Evolutionary conservation across 2,797 vertebrate genomes (phyloP).

Genomic region (Poliocrania exsul): DNA sequence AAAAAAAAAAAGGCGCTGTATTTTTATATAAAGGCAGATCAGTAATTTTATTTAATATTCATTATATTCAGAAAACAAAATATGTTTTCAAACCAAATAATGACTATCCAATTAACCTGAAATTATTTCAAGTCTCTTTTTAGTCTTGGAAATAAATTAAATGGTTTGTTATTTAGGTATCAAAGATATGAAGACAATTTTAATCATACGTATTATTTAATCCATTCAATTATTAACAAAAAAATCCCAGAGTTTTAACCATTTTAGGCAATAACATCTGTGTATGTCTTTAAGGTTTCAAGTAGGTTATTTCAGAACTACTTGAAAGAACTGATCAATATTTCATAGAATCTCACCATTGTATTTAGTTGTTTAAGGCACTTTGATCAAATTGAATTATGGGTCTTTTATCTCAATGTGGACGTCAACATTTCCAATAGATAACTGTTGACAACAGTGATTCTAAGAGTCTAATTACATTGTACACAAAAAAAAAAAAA

Average conservation of each 20-base stretch:
- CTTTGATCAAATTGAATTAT: constrained; percentile 45
- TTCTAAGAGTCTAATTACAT: background rate
- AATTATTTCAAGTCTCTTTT: background rate
- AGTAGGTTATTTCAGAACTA: background rate
- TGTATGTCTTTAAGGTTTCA: background rate
- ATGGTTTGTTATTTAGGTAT: background rate
- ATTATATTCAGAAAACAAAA: background rate
- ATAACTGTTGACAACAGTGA: background rate
- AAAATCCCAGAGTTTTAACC: background rate
- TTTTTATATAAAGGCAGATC: background rate
- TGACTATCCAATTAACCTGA: background rate
- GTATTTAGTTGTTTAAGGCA: constrained; percentile 6
- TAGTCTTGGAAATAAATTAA: background rate
- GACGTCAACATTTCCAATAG: constrained; percentile 8
- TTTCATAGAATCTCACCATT: constrained; percentile 26
- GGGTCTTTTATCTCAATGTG: background rate
- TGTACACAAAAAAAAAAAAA: background rate
- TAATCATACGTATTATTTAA: background rate
- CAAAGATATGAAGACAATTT: background rate
- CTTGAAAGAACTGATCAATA: constrained; percentile 21
- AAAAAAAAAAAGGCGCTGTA: background rate
- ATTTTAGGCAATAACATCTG: background rate
- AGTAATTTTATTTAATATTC: background rate
- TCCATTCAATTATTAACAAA: background rate
- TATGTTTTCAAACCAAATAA: background rate